Evolutionary conservation across 1,140 invertebrate genomes (phyloP).

Genomic region (Drosophila santomea): DNA sequence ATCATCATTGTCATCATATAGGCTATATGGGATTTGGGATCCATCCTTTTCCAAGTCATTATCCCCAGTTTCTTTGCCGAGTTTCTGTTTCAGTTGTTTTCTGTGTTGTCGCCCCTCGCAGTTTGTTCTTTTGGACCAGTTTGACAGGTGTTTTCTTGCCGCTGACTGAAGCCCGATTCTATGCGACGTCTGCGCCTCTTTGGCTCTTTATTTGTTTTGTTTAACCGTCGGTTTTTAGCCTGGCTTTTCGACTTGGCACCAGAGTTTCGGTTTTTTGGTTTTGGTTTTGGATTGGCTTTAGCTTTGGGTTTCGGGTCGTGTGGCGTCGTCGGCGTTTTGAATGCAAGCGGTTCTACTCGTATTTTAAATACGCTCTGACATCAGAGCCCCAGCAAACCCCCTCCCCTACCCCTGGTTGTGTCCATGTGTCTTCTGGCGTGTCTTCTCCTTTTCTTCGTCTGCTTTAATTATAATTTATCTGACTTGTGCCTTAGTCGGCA

Average conservation of each 20-base stretch:
- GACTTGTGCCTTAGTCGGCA: conserved; percentile 67
- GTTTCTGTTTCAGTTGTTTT: conserved; percentile 9
- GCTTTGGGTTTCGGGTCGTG: conserved; percentile 67
- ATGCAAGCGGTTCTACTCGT: conserved; percentile 80
- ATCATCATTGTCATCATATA: conserved; percentile 44
- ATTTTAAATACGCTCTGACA: conserved; percentile 83
- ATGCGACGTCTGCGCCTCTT: conserved; percentile 63
- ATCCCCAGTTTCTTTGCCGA: conserved; percentile 30
- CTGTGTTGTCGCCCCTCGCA: conserved; percentile 18
- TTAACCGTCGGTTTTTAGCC: conserved; percentile 31
- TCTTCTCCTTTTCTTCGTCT: conserved; percentile 63
- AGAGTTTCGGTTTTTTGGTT: conserved; percentile 34
- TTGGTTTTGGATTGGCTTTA: conserved; percentile 15
- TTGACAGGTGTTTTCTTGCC: conserved; percentile 82
- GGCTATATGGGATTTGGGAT: neutral
- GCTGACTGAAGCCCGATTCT: conserved; percentile 80
- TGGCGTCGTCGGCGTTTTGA: conserved; percentile 66
- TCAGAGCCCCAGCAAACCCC: conserved; percentile 50
- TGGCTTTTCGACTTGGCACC: conserved; percentile 13
- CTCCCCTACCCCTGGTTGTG: too few species aligned
- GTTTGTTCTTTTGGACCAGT: conserved; percentile 68
- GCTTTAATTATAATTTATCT: conserved; percentile 84
- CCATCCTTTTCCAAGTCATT: conserved; percentile 74
- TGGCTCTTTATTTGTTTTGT: conserved; percentile 53
- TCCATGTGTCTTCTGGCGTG: conserved; percentile 4